Conservation (phyloP, 2,888 invertebrate genomes). For the Pilophorus perplexus region DNA sequence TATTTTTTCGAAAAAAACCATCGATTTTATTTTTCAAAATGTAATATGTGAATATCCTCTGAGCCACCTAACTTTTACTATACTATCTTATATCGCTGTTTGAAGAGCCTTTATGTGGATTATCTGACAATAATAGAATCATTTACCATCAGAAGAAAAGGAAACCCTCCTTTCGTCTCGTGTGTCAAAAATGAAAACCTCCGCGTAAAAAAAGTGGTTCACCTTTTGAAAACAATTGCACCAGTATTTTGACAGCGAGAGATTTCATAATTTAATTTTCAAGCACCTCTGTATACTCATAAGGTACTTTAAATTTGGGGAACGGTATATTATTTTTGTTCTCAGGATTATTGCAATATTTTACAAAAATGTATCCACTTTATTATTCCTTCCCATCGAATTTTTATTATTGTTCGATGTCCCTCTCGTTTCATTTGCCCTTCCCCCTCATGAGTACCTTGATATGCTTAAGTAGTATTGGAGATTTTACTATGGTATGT, state of each 20-base stretch:
- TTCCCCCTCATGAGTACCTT: constrained; percentile 4
- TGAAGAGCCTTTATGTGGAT: not conserved
- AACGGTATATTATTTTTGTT: not conserved
- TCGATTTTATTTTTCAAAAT: constrained; percentile 16
- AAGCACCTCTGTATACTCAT: too few species aligned
- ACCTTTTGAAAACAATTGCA: too few species aligned
- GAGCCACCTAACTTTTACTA: too few species aligned
- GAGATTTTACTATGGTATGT: constrained; percentile 16
- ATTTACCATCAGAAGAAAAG: not conserved
- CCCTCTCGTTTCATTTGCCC: constrained; percentile 3
- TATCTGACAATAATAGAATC: constrained; percentile 25
- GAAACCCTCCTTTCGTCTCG: too few species aligned
- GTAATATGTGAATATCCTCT: too few species aligned
- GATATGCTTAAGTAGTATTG: constrained; percentile 24
- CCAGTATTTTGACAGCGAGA: too few species aligned
- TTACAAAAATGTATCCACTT: not conserved
- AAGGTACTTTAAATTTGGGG: too few species aligned
- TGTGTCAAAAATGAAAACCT: too few species aligned
- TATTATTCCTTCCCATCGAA: not conserved
- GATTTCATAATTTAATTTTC: too few species aligned
- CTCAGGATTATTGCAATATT: not conserved
- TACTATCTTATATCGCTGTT: not conserved
- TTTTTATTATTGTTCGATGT: constrained; percentile 3
- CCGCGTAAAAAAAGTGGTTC: too few species aligned
- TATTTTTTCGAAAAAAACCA: constrained; percentile 19